Percentiles rank a stretch among this genome's conserved stretches.
Conservation (phyloP, 2,888 invertebrate species). For the Lymantria dispar region DNA sequence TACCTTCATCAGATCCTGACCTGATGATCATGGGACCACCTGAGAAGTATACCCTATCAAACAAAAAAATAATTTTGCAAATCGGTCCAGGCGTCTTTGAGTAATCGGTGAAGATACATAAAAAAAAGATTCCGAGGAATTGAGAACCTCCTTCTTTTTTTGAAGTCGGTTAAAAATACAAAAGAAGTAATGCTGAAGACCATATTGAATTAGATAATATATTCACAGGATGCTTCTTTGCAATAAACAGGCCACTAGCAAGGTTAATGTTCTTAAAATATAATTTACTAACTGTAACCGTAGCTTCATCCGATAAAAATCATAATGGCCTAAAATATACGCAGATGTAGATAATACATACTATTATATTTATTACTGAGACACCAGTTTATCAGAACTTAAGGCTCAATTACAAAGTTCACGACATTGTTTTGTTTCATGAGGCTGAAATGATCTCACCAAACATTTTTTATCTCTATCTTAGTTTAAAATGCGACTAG, state of each 20-base stretch:
- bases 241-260: not conserved
- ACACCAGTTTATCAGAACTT: not conserved
- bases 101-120: too few relatives aligned
- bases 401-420: not conserved
- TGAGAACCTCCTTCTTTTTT: too few relatives aligned
- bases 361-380: not conserved
- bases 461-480: not conserved
- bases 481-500: constrained; percentile 2
- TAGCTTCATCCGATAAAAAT: not conserved
- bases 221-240: not conserved
- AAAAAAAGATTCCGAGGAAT: too few relatives aligned
- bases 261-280: not conserved
- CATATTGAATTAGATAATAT: not conserved
- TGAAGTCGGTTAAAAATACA: too few relatives aligned
- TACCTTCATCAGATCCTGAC: too few relatives aligned
- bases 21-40: too few relatives aligned
- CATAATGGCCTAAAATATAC: not conserved
- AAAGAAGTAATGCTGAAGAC: too few relatives aligned
- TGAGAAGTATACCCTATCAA: too few relatives aligned
- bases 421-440: constrained; percentile 2
- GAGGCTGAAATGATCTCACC: not conserved
- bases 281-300: not conserved
- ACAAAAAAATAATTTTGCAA: too few relatives aligned
- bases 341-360: not conserved
- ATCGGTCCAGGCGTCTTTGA: too few relatives aligned